These are phyloP conservation scores for Acipenser oxyrinchus DNA, from an alignment of 2,797 vertebrate genomes.

Conservation along the genomic window DNA sequence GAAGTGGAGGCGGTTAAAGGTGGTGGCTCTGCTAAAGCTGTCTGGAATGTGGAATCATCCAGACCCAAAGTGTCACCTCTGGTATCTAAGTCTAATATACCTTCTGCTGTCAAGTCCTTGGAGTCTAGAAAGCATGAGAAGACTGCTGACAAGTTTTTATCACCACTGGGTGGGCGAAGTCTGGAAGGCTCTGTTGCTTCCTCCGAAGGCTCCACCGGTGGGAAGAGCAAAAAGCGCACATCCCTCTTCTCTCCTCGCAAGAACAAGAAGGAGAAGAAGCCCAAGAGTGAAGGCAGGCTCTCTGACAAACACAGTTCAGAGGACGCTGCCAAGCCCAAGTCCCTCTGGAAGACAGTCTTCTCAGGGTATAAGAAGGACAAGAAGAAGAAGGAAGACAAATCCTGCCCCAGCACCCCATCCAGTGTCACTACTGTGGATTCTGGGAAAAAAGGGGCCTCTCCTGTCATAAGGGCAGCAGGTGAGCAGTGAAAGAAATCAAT, in stretches of 20 bases:
- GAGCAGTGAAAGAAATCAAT: conserved; percentile 8
- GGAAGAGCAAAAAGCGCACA: conserved; percentile 86
- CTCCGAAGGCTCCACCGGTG: conserved; percentile 72
- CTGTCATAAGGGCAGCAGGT: conserved; percentile 70
- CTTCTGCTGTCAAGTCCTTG: conserved; percentile 51
- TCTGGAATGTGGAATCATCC: conserved; percentile 41
- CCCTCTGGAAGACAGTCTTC: conserved; percentile 91
- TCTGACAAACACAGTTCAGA: conserved; percentile 57
- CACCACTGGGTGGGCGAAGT: conserved; percentile 57
- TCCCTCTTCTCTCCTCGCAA: conserved; percentile 94
- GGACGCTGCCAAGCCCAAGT: conserved; percentile 79
- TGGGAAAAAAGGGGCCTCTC: conserved; percentile 62
- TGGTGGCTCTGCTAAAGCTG: conserved; percentile 40
- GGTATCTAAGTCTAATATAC: conserved; percentile 46
- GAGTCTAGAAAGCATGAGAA: conserved; percentile 56
- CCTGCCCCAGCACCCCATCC: conserved; percentile 81
- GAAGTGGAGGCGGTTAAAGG: conserved; percentile 61
- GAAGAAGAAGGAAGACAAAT: conserved; percentile 88
- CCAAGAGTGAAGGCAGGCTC: conserved; percentile 71
- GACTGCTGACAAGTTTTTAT: conserved; percentile 64
- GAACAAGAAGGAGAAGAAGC: conserved; percentile 91
- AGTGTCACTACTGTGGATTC: conserved; percentile 79
- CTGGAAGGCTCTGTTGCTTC: conserved; percentile 81
- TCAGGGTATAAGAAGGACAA: conserved; percentile 95
- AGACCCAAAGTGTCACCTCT: conserved; percentile 50